phyloP scores from a whole-genome alignment of 1,140 invertebrate genomes.

The Oryctes rhinoceros region DNA sequence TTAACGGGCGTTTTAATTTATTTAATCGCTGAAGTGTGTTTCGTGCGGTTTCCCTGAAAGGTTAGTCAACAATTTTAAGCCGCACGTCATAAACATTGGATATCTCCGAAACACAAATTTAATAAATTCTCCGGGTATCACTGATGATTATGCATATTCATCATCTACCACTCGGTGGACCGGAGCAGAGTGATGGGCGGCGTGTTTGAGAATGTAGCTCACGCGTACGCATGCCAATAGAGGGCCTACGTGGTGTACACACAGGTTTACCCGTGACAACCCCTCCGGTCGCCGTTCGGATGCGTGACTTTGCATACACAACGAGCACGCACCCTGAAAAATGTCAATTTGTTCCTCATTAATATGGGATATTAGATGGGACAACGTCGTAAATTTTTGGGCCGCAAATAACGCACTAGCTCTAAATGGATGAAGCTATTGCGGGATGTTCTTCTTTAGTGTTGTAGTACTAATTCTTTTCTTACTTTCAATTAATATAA shows the following conservation, averaged over 20 bases:
- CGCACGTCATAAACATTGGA: conserved; percentile 8
- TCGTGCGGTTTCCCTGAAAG: conserved; percentile 4
- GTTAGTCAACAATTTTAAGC: conserved; percentile 30
- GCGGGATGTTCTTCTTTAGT: not conserved
- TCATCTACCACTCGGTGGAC: conserved; percentile 10
- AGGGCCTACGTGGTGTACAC: conserved; percentile 47
- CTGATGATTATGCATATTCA: conserved; percentile 43
- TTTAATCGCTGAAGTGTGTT: conserved; percentile 13
- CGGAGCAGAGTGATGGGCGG: conserved; percentile 33
- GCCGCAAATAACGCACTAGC: not conserved
- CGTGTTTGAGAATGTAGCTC: conserved; percentile 50
- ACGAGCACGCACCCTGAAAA: conserved; percentile 58
- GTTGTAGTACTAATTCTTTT: too few species aligned
- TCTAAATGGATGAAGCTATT: not conserved
- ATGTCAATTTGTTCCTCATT: conserved; percentile 60
- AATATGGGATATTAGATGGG: conserved; percentile 56
- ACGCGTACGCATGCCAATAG: conserved; percentile 44
- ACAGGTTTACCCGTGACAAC: conserved; percentile 43
- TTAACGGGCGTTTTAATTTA: not conserved
- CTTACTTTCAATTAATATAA: too few species aligned
- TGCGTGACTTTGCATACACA: conserved; percentile 58
- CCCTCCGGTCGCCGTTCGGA: conserved; percentile 38
- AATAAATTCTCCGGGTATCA: conserved; percentile 36
- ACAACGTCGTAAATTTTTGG: conserved; percentile 49
- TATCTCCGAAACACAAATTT: conserved; percentile 37